These are phyloP conservation scores for Pterocles burchelli DNA, from an alignment of 2,113 vertebrate species.

Conservation along the genomic window DNA sequence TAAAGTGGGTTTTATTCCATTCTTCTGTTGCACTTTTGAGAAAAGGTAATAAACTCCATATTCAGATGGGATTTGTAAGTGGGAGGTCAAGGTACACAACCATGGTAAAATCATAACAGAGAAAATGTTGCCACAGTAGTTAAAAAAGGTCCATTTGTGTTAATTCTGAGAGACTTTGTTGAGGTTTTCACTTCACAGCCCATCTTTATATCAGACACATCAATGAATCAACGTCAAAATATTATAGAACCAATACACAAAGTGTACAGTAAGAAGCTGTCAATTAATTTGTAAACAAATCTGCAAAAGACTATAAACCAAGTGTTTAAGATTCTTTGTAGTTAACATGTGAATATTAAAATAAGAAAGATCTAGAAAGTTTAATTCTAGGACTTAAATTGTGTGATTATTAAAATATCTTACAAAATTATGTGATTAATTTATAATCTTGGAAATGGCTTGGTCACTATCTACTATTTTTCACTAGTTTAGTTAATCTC, in stretches of 20 bases:
- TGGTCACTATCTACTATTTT: background rate
- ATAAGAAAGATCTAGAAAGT: background rate
- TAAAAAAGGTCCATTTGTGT: background rate
- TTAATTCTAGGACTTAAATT: background rate
- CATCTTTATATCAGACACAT: rapidly evolving
- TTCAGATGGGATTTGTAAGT: background rate
- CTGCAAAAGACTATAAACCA: background rate
- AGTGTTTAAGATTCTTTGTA: background rate
- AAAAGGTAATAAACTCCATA: background rate
- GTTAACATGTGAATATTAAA: background rate
- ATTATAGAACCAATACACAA: background rate
- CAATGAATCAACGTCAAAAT: background rate
- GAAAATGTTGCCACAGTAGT: background rate
- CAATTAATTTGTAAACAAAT: background rate
- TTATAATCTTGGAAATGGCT: background rate
- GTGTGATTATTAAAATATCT: background rate
- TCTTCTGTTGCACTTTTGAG: background rate
- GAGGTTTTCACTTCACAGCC: background rate
- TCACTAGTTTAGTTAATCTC: background rate
- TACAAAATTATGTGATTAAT: background rate
- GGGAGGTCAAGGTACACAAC: background rate
- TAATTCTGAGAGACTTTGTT: background rate
- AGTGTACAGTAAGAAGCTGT: background rate
- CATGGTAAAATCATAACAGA: background rate
- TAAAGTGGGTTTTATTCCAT: background rate